A percentile compares a stretch with the other conserved stretches of the same genome.
phyloP scores from a whole-genome alignment of 2,888 invertebrate genomes.

The Euphydryas editha region DNA sequence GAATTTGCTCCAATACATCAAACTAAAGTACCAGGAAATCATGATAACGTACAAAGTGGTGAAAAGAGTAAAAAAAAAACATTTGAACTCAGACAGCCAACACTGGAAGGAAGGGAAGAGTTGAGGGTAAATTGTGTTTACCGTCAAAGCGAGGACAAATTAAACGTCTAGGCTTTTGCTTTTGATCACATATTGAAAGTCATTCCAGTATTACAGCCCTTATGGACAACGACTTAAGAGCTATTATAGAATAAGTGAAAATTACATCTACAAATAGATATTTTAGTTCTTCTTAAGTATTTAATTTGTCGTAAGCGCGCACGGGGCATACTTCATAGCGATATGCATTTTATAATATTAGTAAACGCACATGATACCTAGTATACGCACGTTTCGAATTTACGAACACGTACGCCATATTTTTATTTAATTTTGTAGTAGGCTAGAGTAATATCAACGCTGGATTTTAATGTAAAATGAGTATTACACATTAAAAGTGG shows the following conservation, averaged over 20 bases:
- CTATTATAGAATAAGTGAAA: neutral
- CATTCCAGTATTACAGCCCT: conserved; percentile 14
- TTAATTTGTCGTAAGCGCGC: conserved; percentile 24
- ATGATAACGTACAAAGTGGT: neutral
- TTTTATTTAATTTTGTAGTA: neutral
- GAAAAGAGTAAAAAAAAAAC: conserved; percentile 9
- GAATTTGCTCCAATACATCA: too few species aligned
- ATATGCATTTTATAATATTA: neutral
- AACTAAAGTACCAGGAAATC: conserved; percentile 4
- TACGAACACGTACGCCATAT: neutral
- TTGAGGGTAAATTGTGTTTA: conserved; percentile 35
- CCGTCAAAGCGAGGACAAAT: conserved; percentile 38
- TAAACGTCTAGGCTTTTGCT: conserved; percentile 39
- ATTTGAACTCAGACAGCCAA: conserved; percentile 27
- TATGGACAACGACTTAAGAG: conserved; percentile 14
- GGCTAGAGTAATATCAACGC: neutral
- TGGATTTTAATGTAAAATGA: neutral
- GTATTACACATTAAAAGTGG: too few species aligned
- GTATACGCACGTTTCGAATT: neutral
- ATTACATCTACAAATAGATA: conserved; percentile 10
- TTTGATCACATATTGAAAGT: conserved; percentile 12
- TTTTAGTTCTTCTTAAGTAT: conserved; percentile 17
- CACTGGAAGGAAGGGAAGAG: conserved; percentile 17
- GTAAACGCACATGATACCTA: neutral
- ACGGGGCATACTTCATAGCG: conserved; percentile 5